A percentile compares a stretch with the other conserved stretches of the same genome.
These are phyloP conservation scores for Probaryconus sp. DNA, from an alignment of 1,140 invertebrate genomes.

Conservation along the genomic window DNA sequence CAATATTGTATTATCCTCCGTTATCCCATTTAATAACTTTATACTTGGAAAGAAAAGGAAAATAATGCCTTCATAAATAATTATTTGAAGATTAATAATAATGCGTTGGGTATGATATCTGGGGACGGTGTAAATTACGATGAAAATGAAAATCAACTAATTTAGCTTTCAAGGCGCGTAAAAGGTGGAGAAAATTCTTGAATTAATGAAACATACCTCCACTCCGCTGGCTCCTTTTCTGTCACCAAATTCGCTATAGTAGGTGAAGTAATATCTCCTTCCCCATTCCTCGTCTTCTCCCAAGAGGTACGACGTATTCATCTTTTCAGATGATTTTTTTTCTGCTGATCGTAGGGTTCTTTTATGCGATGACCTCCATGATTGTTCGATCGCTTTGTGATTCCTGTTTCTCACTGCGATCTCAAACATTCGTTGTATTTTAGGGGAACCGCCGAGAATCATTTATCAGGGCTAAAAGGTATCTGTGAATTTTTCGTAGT, in stretches of 20 bases:
- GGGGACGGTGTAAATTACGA: too few relatives aligned
- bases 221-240: conserved; percentile 65
- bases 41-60: too few relatives aligned
- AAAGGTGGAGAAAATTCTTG: conserved; percentile 51
- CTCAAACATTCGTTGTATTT: conserved; percentile 41
- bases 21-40: too few relatives aligned
- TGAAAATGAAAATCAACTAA: conserved; percentile 23
- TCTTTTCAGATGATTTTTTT: conserved; percentile 47
- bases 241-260: conserved; percentile 78
- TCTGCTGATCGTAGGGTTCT: conserved; percentile 24
- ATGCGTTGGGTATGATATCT: too few relatives aligned
- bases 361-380: conserved; percentile 48
- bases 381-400: conserved; percentile 41
- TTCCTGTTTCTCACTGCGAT: conserved; percentile 29
- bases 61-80: too few relatives aligned
- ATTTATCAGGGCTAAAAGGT: conserved; percentile 41
- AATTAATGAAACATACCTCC: conserved; percentile 64
- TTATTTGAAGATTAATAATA: too few relatives aligned
- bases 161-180: conserved; percentile 11
- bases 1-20: too few relatives aligned
- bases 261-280: conserved; percentile 78
- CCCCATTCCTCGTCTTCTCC: conserved; percentile 76
- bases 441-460: conserved; percentile 8
- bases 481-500: conserved; percentile 27
- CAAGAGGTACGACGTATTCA: conserved; percentile 72